Base-by-base conservation (phyloP, 2,797 vertebrate species). In the Coregonus sp. region DNA sequence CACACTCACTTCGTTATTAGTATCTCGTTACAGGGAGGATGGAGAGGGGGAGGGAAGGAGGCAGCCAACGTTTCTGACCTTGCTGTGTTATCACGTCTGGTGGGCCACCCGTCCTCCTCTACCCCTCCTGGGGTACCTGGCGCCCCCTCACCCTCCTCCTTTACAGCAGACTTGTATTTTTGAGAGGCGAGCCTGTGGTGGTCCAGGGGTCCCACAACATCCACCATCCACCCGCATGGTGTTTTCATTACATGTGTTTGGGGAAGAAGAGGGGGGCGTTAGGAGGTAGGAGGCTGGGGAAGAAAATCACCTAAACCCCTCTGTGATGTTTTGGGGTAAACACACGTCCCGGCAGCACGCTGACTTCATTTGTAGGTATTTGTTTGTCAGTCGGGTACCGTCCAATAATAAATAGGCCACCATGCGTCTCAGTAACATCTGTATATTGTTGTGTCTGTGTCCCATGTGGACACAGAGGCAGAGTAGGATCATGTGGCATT, bases 381-480 rank as follows among this genome's bases (percentile, higher is more conserved):
- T 94, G 92, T 94, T 95, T 93, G 92, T 93, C 92, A 92, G 90
- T 91, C 91, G 89, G 87, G 88, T 89, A 85, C 91, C 89, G 86
- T 91, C 84, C 87, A 92, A 94, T 95, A 94, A 93, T 93, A 93
- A 94, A 94, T 92, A 92, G 90, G 88, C 88, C 88, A 92, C 87
- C 91, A 90, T 89, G 83, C 88, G 87, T 88, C 91, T 87, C 88
- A 85, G 90, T 90, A 92, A 76, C 71, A 14, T 72, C 15, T 76
- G 61, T 0, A 31, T 86, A 85, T 25, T 72, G 82, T 78, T 56
- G 63, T 12, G 50, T 18, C 3, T 78, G 70, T 25, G 25, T 82
- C 82, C 73, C 67, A 52, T 73, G 69, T 75, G 73, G 71, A 81
- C 69, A 59, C 18, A 9, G 56, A 59, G n/a, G n/a, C 56, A 18